These are phyloP conservation scores for Trachemys scripta DNA, from an alignment of 2,113 vertebrate species.

Conservation along the genomic window DNA sequence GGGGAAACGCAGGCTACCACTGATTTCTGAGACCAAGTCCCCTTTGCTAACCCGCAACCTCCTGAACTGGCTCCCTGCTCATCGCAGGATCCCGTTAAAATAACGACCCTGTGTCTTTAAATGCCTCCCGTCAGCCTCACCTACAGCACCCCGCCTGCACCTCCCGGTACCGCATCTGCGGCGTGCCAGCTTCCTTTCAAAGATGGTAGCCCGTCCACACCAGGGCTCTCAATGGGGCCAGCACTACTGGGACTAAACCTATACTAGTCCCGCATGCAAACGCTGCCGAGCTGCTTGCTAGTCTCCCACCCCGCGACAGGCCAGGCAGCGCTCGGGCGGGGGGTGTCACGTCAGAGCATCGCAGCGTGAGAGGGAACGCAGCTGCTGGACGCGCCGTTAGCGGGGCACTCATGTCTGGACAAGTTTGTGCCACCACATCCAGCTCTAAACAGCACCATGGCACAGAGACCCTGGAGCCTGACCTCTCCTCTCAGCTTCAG, in stretches of 20 bases:
- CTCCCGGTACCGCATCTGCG: neutral
- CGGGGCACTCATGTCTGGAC: neutral
- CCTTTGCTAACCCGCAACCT: neutral
- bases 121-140: no score
- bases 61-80: neutral
- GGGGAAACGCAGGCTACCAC: no score
- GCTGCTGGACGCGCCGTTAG: no score
- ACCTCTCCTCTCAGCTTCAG: neutral
- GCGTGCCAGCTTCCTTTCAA: no score
- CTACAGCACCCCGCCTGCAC: no score
- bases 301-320: no score
- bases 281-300: neutral
- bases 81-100: neutral
- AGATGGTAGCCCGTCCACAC: neutral
- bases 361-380: no score
- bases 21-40: neutral
- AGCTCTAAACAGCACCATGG: rapidly evolving
- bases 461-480: neutral
- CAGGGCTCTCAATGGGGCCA: no score
- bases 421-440: neutral
- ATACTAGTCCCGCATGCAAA: no score
- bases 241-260: no score
- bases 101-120: neutral
- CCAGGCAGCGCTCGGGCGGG: no score
- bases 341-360: no score